These are phyloP conservation scores for Ernsta delagoae DNA, from an alignment of 2,888 invertebrate genomes.

Conservation along the genomic window DNA sequence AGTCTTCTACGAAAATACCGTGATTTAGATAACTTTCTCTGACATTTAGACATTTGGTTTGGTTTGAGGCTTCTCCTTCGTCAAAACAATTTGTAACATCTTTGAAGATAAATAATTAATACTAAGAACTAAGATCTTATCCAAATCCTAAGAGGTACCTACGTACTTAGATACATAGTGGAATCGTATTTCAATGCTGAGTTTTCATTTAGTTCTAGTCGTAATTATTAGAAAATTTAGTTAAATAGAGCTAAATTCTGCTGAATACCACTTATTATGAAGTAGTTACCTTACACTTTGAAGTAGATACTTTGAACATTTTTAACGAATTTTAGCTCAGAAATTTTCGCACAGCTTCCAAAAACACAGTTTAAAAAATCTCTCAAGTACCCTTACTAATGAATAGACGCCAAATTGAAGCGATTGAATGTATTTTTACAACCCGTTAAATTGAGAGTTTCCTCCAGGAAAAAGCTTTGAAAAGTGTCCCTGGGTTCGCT, in stretches of 20 bases:
- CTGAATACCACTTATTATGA: too few species aligned
- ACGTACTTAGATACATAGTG: background rate
- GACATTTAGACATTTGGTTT: conserved; percentile 12
- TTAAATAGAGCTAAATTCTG: too few species aligned
- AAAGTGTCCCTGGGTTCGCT: conserved; percentile 3
- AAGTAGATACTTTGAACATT: too few species aligned
- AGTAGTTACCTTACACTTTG: too few species aligned
- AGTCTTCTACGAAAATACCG: background rate
- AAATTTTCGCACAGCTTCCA: background rate
- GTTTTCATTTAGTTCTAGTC: background rate
- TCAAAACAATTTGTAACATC: conserved; percentile 10
- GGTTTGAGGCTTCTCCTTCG: conserved; percentile 7
- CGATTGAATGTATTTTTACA: conserved; percentile 40
- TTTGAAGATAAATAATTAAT: conserved; percentile 11
- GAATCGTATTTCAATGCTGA: background rate
- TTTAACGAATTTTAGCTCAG: background rate
- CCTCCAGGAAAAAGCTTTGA: conserved; percentile 15
- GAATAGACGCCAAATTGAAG: conserved; percentile 36
- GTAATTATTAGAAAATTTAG: background rate
- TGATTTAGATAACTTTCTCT: conserved; percentile 4
- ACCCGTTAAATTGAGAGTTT: conserved; percentile 35
- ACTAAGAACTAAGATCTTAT: background rate
- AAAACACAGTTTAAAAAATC: background rate
- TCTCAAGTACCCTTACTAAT: conserved; percentile 25
- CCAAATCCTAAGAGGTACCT: background rate